These are phyloP conservation scores for Odontomyia ornata DNA, from an alignment of 2,888 invertebrate species.

Conservation along the genomic window DNA sequence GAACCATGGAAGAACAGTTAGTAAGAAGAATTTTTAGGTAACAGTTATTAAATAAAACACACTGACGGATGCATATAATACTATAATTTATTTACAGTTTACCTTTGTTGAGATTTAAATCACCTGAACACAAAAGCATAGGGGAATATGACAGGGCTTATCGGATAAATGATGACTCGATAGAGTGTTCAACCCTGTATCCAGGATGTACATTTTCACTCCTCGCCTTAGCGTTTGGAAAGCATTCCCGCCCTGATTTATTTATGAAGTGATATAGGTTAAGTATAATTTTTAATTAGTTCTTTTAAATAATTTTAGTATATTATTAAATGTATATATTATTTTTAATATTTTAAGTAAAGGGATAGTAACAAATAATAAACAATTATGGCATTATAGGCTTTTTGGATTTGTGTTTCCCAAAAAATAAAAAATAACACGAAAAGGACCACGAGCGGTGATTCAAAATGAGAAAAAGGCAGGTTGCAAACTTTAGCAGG, in stretches of 20 bases:
- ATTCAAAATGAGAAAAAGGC: no score
- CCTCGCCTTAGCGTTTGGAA: slow-evolving; percentile 75
- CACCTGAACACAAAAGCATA: background rate
- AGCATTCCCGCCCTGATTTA: slow-evolving; percentile 53
- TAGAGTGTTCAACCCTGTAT: slow-evolving; percentile 68
- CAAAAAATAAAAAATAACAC: no score
- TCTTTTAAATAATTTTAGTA: no score
- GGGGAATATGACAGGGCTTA: slow-evolving; percentile 11
- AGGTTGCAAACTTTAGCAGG: no score
- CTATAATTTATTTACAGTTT: background rate
- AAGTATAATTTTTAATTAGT: no score
- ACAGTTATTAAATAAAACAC: background rate
- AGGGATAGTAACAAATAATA: no score
- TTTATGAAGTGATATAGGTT: no score
- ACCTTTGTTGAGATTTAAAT: background rate
- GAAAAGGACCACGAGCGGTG: no score
- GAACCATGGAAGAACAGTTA: slow-evolving; percentile 32
- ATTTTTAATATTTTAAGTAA: no score
- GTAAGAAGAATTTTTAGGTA: slow-evolving; percentile 28
- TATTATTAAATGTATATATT: no score
- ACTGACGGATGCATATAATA: background rate
- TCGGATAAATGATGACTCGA: slow-evolving; percentile 39
- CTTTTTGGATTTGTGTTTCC: no score
- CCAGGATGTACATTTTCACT: slow-evolving; percentile 74
- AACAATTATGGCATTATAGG: no score